phyloP scores from a whole-genome alignment of 2,797 vertebrate genomes.

The Melanotaenia nigrans region DNA sequence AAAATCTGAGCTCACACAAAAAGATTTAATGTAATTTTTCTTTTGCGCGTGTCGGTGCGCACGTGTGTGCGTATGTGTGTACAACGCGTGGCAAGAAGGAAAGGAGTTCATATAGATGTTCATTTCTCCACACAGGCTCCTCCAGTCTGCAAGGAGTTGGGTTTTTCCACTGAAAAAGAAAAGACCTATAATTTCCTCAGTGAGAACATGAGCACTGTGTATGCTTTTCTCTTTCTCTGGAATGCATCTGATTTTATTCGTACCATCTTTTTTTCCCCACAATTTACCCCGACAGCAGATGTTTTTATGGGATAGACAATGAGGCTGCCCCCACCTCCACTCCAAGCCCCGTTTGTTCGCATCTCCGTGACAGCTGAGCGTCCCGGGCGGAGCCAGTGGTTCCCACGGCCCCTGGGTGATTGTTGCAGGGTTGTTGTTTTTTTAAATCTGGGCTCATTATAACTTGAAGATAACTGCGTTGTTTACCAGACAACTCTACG shows the following conservation, averaged over 20 bases:
- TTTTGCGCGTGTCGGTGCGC: background rate
- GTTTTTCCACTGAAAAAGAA: background rate
- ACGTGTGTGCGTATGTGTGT: background rate
- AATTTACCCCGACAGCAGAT: slow-evolving; percentile 18
- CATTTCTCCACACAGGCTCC: slow-evolving; percentile 25
- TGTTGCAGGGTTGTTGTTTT: too few species aligned
- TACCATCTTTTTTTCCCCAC: slow-evolving; percentile 10
- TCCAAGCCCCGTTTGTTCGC: slow-evolving; percentile 63
- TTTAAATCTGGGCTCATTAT: too few species aligned
- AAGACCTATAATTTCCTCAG: slow-evolving; percentile 22
- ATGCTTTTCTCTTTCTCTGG: background rate
- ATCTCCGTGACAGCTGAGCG: slow-evolving; percentile 59
- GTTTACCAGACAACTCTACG: too few species aligned
- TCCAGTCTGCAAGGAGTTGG: slow-evolving; percentile 32
- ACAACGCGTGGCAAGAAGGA: slow-evolving; percentile 32
- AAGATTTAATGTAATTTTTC: background rate
- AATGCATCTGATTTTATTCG: slow-evolving; percentile 14
- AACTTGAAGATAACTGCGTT: too few species aligned
- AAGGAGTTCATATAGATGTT: slow-evolving; percentile 15
- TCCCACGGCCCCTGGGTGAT: slow-evolving; percentile 54
- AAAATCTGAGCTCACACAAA: background rate
- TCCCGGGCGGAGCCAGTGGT: slow-evolving; percentile 31
- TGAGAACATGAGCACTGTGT: background rate
- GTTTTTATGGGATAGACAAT: slow-evolving; percentile 49
- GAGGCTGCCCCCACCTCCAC: slow-evolving; percentile 12